These are phyloP conservation scores for Melanotaenia nigrans DNA, from an alignment of 2,797 vertebrate species.

Conservation along the genomic window DNA sequence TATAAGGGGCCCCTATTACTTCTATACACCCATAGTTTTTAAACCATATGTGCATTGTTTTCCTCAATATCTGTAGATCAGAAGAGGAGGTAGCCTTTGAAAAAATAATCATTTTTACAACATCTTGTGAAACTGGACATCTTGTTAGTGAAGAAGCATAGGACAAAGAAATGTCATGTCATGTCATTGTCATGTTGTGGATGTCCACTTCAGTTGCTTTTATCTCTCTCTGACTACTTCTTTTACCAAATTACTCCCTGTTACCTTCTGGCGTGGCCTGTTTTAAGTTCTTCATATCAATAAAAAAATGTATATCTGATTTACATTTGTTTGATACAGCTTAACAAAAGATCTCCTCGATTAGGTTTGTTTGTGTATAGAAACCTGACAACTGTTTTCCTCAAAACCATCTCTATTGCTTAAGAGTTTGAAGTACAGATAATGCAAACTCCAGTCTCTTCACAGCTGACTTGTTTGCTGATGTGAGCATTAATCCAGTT, in stretches of 20 bases:
- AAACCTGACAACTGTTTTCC: no score
- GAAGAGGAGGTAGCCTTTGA: neutral
- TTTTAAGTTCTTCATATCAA: neutral
- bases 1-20: conserved; percentile 16
- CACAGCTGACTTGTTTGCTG: neutral
- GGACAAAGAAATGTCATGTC: neutral
- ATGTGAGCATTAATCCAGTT: neutral
- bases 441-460: neutral
- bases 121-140: neutral
- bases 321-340: no score
- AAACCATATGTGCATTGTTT: conserved; percentile 45
- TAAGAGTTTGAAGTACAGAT: neutral
- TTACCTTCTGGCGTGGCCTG: neutral
- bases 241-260: neutral
- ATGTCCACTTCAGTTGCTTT: neutral
- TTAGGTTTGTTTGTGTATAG: no score
- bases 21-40: conserved; percentile 16
- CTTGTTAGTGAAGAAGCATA: conserved; percentile 27
- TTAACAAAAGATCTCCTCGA: no score
- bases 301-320: neutral
- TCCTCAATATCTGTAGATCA: conserved; percentile 11
- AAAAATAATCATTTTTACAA: neutral
- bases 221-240: neutral
- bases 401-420: neutral
- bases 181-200: no score